Conservation (phyloP, 1,140 invertebrate genomes). For the Formica selysi region DNA sequence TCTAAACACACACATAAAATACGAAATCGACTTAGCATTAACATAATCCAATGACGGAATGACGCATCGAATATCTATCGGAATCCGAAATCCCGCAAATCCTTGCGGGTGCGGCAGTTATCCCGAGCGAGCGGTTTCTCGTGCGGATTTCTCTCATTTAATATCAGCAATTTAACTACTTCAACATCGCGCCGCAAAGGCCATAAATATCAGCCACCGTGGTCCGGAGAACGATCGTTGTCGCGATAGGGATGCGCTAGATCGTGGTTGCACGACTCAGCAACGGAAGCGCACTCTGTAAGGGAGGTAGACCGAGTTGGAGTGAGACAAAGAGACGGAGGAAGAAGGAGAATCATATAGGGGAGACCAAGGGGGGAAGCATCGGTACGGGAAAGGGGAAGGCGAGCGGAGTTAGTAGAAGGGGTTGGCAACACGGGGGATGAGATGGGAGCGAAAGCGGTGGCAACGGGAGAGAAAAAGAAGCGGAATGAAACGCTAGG, state of each 20-base stretch:
- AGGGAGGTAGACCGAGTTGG: slow-evolving; percentile 56
- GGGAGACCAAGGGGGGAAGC: slow-evolving; percentile 24
- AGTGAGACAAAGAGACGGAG: slow-evolving; percentile 59
- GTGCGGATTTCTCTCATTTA: slow-evolving; percentile 80
- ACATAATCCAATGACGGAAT: slow-evolving; percentile 19
- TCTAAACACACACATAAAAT: not conserved
- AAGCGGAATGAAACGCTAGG: slow-evolving; percentile 71
- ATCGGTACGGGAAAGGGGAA: slow-evolving; percentile 38
- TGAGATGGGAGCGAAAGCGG: slow-evolving; percentile 38
- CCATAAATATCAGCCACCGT: slow-evolving; percentile 83
- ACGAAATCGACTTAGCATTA: not conserved
- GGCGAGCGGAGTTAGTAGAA: slow-evolving; percentile 63
- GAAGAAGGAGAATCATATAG: slow-evolving; percentile 46
- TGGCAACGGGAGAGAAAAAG: slow-evolving; percentile 65
- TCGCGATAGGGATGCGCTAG: slow-evolving; percentile 84
- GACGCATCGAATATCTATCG: slow-evolving; percentile 38
- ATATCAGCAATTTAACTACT: slow-evolving; percentile 85
- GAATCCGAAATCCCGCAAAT: slow-evolving; percentile 48
- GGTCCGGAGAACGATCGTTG: slow-evolving; percentile 81
- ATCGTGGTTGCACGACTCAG: slow-evolving; percentile 81
- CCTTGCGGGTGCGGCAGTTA: slow-evolving; percentile 56
- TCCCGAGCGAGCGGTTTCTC: slow-evolving; percentile 75
- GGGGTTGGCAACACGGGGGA: slow-evolving; percentile 64
- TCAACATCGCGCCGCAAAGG: slow-evolving; percentile 79
- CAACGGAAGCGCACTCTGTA: slow-evolving; percentile 57